phyloP scores from a whole-genome alignment of 1,140 invertebrate species.

The Lucilia cuprina region DNA sequence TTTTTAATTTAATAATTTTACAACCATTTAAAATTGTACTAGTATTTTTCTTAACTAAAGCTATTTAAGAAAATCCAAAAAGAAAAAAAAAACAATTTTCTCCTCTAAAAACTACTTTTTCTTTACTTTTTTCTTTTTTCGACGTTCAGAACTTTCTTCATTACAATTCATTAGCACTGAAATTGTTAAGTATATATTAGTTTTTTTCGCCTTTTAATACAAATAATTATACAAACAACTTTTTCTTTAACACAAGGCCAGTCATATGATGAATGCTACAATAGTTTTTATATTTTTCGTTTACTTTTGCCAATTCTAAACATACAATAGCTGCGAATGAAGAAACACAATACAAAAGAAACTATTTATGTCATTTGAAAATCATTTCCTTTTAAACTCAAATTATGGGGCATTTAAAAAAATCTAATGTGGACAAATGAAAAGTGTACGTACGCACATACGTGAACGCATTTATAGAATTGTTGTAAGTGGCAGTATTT shows the following conservation, averaged over 20 bases:
- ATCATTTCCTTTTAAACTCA: conserved; percentile 20
- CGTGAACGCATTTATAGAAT: conserved; percentile 21
- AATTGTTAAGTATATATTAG: background rate
- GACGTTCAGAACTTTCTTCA: background rate
- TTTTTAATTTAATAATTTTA: background rate
- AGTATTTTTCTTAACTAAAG: background rate
- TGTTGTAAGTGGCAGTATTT: conserved; percentile 38
- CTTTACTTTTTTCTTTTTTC: background rate
- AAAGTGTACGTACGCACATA: background rate
- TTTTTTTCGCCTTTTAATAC: background rate
- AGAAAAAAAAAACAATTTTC: background rate
- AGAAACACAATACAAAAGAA: background rate
- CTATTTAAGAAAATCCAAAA: background rate
- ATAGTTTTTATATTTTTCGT: background rate
- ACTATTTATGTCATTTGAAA: conserved; percentile 38
- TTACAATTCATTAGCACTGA: background rate
- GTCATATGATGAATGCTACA: background rate
- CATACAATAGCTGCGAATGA: background rate
- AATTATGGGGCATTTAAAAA: background rate
- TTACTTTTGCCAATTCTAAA: background rate
- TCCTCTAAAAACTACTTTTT: background rate
- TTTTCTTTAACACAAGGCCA: background rate
- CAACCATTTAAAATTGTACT: background rate
- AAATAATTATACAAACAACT: background rate
- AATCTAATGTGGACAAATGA: background rate